Percentiles rank a stretch among this genome's conserved stretches.
These are phyloP conservation scores for Caenorhabditis wallacei DNA, from an alignment of 2,888 invertebrate genomes.

Conservation along the genomic window DNA sequence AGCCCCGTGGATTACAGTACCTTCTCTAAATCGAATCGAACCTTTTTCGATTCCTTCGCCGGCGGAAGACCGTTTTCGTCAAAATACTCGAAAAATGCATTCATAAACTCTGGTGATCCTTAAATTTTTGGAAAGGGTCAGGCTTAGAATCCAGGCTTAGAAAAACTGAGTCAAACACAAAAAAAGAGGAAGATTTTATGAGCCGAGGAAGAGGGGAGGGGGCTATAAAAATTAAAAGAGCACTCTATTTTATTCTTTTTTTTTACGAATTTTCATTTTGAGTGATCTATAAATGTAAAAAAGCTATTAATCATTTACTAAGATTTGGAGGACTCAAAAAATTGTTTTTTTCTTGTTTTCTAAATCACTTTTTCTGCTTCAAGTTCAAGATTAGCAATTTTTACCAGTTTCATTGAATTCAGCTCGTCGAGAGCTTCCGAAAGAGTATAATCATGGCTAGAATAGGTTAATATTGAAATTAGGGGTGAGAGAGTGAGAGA, in stretches of 20 bases:
- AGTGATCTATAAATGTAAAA: not conserved
- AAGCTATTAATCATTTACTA: not conserved
- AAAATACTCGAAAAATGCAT: conserved; percentile 67
- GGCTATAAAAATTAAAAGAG: not conserved
- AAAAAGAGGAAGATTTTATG: not conserved
- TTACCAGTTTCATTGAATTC: not conserved
- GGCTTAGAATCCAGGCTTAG: too few species aligned
- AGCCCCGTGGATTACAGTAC: conserved; percentile 2
- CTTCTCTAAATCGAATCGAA: conserved; percentile 56
- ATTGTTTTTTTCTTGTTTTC: too few species aligned
- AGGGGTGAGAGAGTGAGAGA: too few species aligned
- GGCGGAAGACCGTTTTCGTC: conserved; percentile 60
- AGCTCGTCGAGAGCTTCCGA: not conserved
- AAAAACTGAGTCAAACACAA: too few species aligned
- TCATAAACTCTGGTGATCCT: conserved; percentile 44
- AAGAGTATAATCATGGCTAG: not conserved
- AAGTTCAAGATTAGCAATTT: too few species aligned
- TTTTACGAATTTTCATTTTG: not conserved
- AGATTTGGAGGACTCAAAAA: not conserved
- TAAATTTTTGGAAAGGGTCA: not conserved
- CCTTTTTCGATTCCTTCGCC: conserved; percentile 49
- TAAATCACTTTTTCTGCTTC: too few species aligned
- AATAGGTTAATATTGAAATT: too few species aligned
- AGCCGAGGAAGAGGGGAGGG: not conserved
- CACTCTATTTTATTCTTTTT: too few species aligned